Evolutionary conservation across 2,797 vertebrate species (phyloP), one percentile per base, ranked within the genome.

Genomic region (Botia kubotai): DNA sequence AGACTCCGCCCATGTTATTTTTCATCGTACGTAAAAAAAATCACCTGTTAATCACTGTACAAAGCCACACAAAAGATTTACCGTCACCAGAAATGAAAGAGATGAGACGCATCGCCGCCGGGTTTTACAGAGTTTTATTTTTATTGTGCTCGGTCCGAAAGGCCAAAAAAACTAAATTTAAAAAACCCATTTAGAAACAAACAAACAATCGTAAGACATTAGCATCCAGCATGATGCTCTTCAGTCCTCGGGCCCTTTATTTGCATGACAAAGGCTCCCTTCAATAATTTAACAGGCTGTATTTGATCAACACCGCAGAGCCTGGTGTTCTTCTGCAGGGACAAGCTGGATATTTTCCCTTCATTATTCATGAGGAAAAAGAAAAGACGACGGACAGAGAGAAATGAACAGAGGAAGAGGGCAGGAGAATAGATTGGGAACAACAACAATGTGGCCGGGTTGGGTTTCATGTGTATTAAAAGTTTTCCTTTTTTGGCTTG

Each of bases 301-400:
- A 93, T 93, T 94, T 94, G 93, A 94, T 95, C 93, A 93, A 92
- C 93, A 93, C 89, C 88, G 86, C 89, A 90, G 91, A 92, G 92
- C 90, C 73, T 19, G 88, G 90, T 92, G 91, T 93, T 92, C 85
- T 87, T 92, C 88, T 90, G 88, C 91, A 87, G 87, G 89, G 91
- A 93, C 93, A 93, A 90, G 91, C 91, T 91, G 91, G 81, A 78
- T 86, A 80, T 83, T 82, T 86, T 82, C 89, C 86, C 84, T 91
- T 79, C 69, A 89, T 90, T 89, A 92, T 90, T 90, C 90, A 91
- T 90, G 89, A 91, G 89, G 81, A 84, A 88, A 80, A 69, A 79
- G 71, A 84, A 76, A 81, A 81, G 73, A 65, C 4, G 21, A 17
- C 23, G 46, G 72, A 77, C 26, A 23, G 75, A 71, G 33, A 82